Base-by-base conservation (phyloP, 2,888 invertebrate species). In the Napeogenes inachia region DNA sequence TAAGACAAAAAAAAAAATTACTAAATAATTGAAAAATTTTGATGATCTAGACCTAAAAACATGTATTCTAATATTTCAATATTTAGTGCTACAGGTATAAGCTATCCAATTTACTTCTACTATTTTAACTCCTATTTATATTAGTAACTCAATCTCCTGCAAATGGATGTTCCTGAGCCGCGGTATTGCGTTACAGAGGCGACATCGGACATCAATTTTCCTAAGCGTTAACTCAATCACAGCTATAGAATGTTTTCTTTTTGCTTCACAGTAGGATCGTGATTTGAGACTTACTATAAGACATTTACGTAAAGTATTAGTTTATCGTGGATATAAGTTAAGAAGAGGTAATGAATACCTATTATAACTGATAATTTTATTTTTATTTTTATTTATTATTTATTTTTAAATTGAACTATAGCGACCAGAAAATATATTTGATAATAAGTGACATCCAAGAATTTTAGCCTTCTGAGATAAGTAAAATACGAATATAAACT, bases 151-250 rank as follows among this genome's bases (percentile, higher is more conserved):
- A 77, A 87, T 81, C 78, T 76, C 67, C 73, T 67, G 71, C 76
- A 83, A 87, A 87, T 85, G 84, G 81, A 72, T 71, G 73, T 71
- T 71, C 74, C 69, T 71, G 67, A 68, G 75, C 70, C 75, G 72
- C 78, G 78, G 82, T 83, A 82, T 86, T 78, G 79, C 78, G 81
- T 88, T 85, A 83, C 86, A 80, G 73, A 76, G 78, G 73, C 79
- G 84, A 82, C 82, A 82, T 75, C 77, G 80, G 77, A 78, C 80
- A 77, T 79, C 85, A 82, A 84, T 86, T 84, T 81, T 77, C 79
- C 71, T 65, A 70, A 71, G 80, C 78, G 82, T 79, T 87, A 88
- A 89, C 86, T 85, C 82, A 85, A 88, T 89, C 86, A 86, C 77
- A 71, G 73, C 76, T 69, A 72, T 75, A 73, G 77, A 79, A 82